A percentile compares a stretch with the other conserved stretches of the same genome.
Conservation (phyloP, 2,797 vertebrate genomes). For the Chloroceryle amazona region DNA sequence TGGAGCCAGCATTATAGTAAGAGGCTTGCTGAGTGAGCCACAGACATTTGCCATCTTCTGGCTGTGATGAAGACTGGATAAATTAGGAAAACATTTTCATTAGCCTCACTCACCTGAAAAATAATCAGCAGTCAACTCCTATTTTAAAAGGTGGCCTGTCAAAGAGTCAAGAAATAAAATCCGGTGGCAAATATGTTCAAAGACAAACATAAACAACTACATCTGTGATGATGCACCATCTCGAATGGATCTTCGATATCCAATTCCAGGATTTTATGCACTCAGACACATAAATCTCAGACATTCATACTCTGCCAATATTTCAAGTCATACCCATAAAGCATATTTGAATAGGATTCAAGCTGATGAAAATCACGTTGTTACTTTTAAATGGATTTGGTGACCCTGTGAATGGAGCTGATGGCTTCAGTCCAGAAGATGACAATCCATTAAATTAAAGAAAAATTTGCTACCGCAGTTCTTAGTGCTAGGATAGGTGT, state of each 20-base stretch:
- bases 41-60: not conserved
- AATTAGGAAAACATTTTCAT: not conserved
- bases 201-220: not conserved
- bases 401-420: not conserved
- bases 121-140: not conserved
- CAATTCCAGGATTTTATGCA: not conserved
- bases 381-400: constrained; percentile 33
- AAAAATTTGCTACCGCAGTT: not conserved
- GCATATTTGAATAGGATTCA: constrained; percentile 21
- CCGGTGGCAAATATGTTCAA: not conserved
- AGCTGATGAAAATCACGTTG: constrained; percentile 35
- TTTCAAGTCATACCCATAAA: constrained; percentile 29
- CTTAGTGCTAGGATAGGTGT: not conserved
- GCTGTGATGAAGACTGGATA: not conserved
- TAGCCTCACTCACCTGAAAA: constrained; percentile 21
- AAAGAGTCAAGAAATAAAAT: not conserved
- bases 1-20: not conserved
- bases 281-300: constrained; percentile 3
- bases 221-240: not conserved
- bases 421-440: constrained; percentile 27
- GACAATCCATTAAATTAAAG: constrained; percentile 25
- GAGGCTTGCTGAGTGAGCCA: not conserved
- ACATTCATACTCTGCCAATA: constrained; percentile 4
- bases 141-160: not conserved
- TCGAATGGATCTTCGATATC: not conserved